Evolutionary conservation across 2,888 invertebrate species (phyloP).

Genomic region (Heliconius charithonia): DNA sequence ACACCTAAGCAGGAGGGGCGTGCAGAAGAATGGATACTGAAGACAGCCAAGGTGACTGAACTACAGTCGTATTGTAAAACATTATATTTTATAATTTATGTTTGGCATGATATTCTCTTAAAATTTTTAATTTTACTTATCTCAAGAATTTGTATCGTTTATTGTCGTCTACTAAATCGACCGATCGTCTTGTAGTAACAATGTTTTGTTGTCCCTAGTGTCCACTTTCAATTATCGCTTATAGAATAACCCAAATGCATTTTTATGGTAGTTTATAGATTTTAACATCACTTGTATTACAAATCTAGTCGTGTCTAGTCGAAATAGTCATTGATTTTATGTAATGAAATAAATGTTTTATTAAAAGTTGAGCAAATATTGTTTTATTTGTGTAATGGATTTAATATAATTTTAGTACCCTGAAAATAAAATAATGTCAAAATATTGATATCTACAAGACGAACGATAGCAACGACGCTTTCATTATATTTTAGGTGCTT

Average conservation of each 20-base stretch:
- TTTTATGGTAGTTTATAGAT: constrained; percentile 57
- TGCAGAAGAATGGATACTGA: constrained; percentile 59
- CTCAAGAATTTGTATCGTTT: constrained; percentile 73
- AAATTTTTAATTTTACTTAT: constrained; percentile 78
- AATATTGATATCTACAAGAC: constrained; percentile 68
- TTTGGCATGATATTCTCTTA: constrained; percentile 82
- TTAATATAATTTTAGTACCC: constrained; percentile 31
- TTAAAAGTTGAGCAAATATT: constrained; percentile 58
- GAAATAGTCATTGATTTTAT: constrained; percentile 56
- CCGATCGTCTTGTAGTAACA: constrained; percentile 80
- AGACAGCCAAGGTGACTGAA: constrained; percentile 80
- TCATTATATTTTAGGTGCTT: constrained; percentile 68
- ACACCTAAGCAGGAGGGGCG: constrained; percentile 75
- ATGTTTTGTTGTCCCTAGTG: constrained; percentile 62
- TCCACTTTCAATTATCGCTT: constrained; percentile 40
- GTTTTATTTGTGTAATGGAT: constrained; percentile 71
- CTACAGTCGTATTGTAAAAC: constrained; percentile 81
- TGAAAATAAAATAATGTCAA: constrained; percentile 19
- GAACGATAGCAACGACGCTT: constrained; percentile 72
- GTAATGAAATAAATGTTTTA: constrained; percentile 70
- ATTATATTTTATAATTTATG: constrained; percentile 78
- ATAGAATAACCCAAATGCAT: constrained; percentile 50
- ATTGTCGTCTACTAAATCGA: constrained; percentile 67
- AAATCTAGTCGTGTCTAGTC: constrained; percentile 79
- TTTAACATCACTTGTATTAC: constrained; percentile 61